These are phyloP conservation scores for Cyclophora punctaria DNA, from an alignment of 2,888 invertebrate genomes.

Conservation along the genomic window DNA sequence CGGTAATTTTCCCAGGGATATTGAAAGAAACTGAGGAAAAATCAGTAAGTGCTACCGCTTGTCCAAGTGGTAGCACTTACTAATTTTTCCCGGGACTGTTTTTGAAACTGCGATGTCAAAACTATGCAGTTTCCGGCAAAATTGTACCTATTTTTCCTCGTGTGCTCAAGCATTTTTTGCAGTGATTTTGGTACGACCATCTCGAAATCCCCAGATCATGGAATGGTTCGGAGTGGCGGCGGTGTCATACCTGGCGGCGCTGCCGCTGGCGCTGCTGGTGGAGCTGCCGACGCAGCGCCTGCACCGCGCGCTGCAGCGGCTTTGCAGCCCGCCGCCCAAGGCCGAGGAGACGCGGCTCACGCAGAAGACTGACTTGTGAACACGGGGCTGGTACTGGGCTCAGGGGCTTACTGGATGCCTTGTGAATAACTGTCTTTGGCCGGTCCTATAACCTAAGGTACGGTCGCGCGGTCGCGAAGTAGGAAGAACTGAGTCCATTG, in stretches of 20 bases:
- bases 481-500: no score
- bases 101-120: not conserved
- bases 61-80: no score
- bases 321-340: conserved; percentile 52
- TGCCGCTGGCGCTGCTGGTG: conserved; percentile 60
- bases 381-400: not conserved
- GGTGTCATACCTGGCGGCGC: conserved; percentile 50
- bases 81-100: conserved; percentile 2
- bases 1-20: no score
- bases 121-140: no score
- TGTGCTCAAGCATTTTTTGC: no score
- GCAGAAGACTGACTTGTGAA: conserved; percentile 26
- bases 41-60: no score
- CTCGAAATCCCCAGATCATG: conserved; percentile 30
- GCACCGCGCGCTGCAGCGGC: conserved; percentile 32
- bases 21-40: no score
- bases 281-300: conserved; percentile 56
- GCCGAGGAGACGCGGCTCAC: conserved; percentile 42
- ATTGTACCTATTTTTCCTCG: no score
- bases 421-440: not conserved
- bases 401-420: not conserved
- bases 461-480: no score
- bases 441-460: no score
- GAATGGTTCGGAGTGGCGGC: conserved; percentile 60
- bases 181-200: not conserved